These are phyloP conservation scores for Rhinoraja longicauda DNA, from an alignment of 2,797 vertebrate species.

Conservation along the genomic window DNA sequence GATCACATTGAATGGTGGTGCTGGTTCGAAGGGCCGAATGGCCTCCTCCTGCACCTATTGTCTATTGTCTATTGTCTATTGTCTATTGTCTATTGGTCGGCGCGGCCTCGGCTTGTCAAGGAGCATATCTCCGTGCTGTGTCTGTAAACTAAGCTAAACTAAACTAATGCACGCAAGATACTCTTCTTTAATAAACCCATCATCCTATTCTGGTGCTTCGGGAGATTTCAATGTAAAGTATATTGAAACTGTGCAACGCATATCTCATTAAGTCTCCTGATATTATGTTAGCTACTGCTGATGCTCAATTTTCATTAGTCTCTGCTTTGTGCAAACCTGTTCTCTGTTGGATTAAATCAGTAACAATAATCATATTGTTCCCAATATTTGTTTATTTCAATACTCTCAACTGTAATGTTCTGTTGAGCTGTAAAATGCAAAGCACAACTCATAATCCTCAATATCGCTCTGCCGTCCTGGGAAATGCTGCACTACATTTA, in stretches of 20 bases:
- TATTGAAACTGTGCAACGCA: not conserved
- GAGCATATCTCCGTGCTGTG: too few relatives aligned
- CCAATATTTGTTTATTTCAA: constrained; percentile 1
- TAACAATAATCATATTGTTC: constrained; percentile 2
- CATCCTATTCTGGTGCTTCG: not conserved
- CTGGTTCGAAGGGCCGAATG: too few relatives aligned
- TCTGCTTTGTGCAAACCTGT: constrained; percentile 25
- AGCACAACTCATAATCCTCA: not conserved
- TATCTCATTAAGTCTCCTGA: not conserved
- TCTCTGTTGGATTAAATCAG: constrained; percentile 24
- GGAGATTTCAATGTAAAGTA: not conserved
- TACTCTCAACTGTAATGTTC: constrained; percentile 17
- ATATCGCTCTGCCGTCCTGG: not conserved
- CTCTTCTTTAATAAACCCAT: not conserved
- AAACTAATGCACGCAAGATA: not conserved
- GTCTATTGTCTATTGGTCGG: too few relatives aligned
- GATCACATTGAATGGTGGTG: too few relatives aligned
- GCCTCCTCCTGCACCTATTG: too few relatives aligned
- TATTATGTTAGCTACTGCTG: not conserved
- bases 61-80: too few relatives aligned
- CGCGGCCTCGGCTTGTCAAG: too few relatives aligned
- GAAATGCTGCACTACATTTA: not conserved
- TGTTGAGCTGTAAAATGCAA: not conserved
- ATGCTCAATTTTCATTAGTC: constrained; percentile 35
- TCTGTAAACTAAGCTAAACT: too few relatives aligned